Base-by-base conservation (phyloP, 2,888 invertebrate species). In the Aspidiotus destructor region DNA sequence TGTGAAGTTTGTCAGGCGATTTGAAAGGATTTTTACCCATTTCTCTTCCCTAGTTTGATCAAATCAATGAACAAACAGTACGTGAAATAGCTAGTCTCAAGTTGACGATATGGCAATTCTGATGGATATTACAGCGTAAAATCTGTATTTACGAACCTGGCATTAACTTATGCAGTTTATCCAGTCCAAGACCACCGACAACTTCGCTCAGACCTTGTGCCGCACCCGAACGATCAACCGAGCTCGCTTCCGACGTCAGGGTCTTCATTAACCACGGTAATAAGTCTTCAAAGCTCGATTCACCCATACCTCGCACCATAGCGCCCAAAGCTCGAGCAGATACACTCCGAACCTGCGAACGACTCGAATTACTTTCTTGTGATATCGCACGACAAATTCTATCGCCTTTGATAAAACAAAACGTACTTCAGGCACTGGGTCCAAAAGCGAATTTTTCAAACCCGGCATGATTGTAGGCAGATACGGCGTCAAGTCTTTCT, bases 261-360 rank as follows among this genome's bases (percentile, higher is more conserved):
- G 95, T 97, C 79, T 92, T 89, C 95, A 98, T 98, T 71, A 99
- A 81, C 99, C 99, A 99, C 16, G 98, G 97, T 73, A 99, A 81
- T 69, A 99, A 82, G 78, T 98, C 94, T 77, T 95, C 94, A 78
- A 96, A 96, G 75, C 92, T 92, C 68, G 87, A 86, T 80, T 97
- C 96, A 41, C 96, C 96, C 91, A 97, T 95, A 73, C 95, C 96
- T 73, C 89, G 85, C 60, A 97, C 95, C 95, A 98, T 97, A 17
- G 97, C 94, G 69, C 98, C 98, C 53, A 99, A 82, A 1, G 98
- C 98, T 71, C 93, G 84, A 0, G 99, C 93, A 0, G 97, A 95
- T 10, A 98, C 97, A 53, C 92, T 91, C 28, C 99, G 85, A 52
- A 95, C 93, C 83, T 84, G 10, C 11, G 28, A 17, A 60, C 0